Evolutionary conservation across 2,113 vertebrate genomes (phyloP).

Genomic region (Hucho hucho): DNA sequence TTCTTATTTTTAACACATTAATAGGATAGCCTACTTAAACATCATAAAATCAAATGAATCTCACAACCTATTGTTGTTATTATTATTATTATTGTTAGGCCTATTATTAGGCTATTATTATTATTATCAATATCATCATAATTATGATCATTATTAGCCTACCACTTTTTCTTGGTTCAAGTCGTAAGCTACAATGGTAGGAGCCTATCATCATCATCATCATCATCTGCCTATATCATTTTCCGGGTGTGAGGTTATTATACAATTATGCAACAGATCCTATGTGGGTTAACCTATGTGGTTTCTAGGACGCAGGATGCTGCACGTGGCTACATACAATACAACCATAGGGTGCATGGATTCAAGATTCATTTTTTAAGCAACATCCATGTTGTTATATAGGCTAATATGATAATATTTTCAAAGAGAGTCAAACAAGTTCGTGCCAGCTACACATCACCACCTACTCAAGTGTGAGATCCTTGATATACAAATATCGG

Average conservation of each 20-base stretch:
- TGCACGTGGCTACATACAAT: slow-evolving; percentile 25
- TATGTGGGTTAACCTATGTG: neutral
- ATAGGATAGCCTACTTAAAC: no score
- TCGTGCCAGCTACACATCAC: neutral
- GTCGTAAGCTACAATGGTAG: neutral
- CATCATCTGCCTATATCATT: neutral
- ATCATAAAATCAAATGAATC: no score
- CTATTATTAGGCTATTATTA: no score
- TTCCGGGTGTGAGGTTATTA: neutral
- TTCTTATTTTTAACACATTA: no score
- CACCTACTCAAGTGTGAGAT: neutral
- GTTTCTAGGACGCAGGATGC: neutral
- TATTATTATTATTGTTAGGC: no score
- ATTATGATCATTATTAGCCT: neutral
- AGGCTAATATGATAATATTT: neutral
- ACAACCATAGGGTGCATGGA: neutral
- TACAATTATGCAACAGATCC: neutral
- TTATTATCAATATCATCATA: neutral
- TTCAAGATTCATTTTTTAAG: neutral
- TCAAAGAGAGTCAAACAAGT: neutral
- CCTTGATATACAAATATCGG: neutral
- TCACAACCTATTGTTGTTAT: no score
- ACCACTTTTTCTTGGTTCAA: neutral
- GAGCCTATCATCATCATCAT: neutral
- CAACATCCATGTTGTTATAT: neutral